Evolutionary conservation across 2,888 invertebrate genomes (phyloP).

Genomic region (Catocala sponsa): DNA sequence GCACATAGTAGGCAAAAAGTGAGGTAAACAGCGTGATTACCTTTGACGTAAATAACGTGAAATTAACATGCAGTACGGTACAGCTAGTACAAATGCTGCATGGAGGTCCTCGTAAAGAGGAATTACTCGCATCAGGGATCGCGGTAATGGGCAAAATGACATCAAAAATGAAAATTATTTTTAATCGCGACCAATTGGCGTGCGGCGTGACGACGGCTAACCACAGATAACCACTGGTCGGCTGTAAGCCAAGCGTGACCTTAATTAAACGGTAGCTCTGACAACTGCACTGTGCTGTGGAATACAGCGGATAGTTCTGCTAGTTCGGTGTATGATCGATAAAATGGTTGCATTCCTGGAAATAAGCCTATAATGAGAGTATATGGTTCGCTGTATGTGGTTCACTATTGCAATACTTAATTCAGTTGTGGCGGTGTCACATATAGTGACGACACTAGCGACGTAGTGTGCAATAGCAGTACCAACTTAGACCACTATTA

Average conservation of each 20-base stretch:
- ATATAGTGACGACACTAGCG: too few relatives aligned
- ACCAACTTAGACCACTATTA: too few relatives aligned
- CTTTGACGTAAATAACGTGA: constrained; percentile 34
- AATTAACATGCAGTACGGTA: constrained; percentile 36
- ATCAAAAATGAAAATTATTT: constrained; percentile 87
- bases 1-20: not conserved
- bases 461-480: too few relatives aligned
- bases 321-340: not conserved
- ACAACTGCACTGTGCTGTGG: constrained; percentile 48
- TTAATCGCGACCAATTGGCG: constrained; percentile 85
- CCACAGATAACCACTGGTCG: constrained; percentile 70
- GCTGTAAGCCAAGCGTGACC: constrained; percentile 74
- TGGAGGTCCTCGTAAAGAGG: constrained; percentile 59
- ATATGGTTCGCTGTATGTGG: too few relatives aligned
- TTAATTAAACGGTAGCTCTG: constrained; percentile 80
- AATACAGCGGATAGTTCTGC: constrained; percentile 3
- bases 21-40: constrained; percentile 29
- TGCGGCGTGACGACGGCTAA: constrained; percentile 68
- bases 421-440: too few relatives aligned
- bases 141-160: constrained; percentile 81
- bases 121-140: constrained; percentile 80
- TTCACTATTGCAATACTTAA: too few relatives aligned
- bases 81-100: constrained; percentile 32
- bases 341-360: too few relatives aligned
- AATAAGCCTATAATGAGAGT: too few relatives aligned